Base-by-base conservation (phyloP, 2,888 invertebrate species). In the Andrena haemorrhoa region DNA sequence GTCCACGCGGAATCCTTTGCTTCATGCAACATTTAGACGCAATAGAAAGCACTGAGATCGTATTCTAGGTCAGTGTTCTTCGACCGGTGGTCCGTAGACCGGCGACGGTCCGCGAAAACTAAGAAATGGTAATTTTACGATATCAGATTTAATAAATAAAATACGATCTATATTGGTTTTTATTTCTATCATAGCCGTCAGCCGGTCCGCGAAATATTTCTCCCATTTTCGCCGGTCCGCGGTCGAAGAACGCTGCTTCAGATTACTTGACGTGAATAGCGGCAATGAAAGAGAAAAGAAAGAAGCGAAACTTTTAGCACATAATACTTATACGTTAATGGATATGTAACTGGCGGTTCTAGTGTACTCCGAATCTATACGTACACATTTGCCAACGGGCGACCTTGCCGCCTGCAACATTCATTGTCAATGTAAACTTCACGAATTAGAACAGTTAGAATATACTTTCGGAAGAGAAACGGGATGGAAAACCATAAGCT, bases 341-440 rank as follows among this genome's bases (percentile, higher is more conserved):
- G 65, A 75, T 56, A 66, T 65, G n/a, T 79, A 79, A 72, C 26
- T 72, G 75, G 58, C 66, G 73, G 68, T 79, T 84, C 73, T 82
- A 88, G 88, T 88, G 83, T 89, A 89, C 88, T 86, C 84, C 87
- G 82, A 81, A 86, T 91, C 91, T 91, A 94, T 95, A 95, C 95
- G 94, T 95, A 95, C 95, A 95, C 94, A 94, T 94, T 93, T 94
- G 95, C 95, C 95, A 95, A 92, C 94, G 94, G 93, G 94, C 94
- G 92, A 94, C 94, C 93, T 94, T 91, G 92, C 93, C 93, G 93
- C 93, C 94, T 94, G 94, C 88, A 94, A 94, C 92, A 94, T 92
- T 91, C 87, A 91, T 91, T 83, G 89, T 88, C 88, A 77, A 86
- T 91, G 90, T 90, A 90, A 83, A 66, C 76, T 49, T 79, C 26